These are phyloP conservation scores for Rhagonycha lutea DNA, from an alignment of 2,888 invertebrate genomes.

Conservation along the genomic window DNA sequence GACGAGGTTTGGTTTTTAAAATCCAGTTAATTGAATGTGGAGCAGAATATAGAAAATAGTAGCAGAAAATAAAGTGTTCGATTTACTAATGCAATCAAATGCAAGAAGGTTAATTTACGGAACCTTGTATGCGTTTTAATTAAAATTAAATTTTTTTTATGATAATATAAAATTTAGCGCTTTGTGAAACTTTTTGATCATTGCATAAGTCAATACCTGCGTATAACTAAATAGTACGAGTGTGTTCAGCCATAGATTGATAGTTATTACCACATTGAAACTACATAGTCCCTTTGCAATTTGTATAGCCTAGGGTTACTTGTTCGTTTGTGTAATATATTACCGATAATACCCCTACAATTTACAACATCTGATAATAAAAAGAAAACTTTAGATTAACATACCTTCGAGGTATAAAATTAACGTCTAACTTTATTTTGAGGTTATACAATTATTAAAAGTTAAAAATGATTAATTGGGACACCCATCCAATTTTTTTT, in stretches of 20 bases:
- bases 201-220: background rate
- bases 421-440: background rate
- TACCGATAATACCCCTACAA: slow-evolving; percentile 1
- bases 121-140: background rate
- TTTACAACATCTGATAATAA: background rate
- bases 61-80: no score
- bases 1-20: no score
- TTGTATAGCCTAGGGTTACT: background rate
- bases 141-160: background rate
- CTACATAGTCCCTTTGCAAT: slow-evolving; percentile 1
- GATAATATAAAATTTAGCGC: background rate
- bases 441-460: background rate
- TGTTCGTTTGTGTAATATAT: slow-evolving; percentile 2
- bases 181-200: background rate
- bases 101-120: background rate
- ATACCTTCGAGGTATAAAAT: background rate
- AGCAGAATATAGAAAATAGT: no score
- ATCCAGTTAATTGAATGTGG: no score
- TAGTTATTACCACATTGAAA: background rate
- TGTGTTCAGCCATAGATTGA: background rate
- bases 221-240: background rate
- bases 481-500: background rate
- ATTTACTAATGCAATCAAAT: no score
- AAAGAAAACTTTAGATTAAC: background rate
- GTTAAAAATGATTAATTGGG: background rate